Percentiles rank a stretch among this genome's conserved stretches.
phyloP scores from a whole-genome alignment of 2,888 invertebrate species.

The Bombylius discolor region DNA sequence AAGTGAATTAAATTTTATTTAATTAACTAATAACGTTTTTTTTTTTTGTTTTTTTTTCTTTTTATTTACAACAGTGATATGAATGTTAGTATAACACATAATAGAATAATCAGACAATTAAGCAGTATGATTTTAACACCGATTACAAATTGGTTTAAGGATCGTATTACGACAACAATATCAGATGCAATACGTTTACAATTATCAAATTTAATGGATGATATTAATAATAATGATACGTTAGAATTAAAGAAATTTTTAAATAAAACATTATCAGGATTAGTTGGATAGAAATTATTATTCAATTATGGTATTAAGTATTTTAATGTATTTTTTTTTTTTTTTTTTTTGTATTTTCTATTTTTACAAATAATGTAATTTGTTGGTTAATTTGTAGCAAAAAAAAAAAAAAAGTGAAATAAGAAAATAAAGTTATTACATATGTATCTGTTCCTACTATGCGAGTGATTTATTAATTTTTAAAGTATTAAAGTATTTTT shows the following conservation, averaged over 20 bases:
- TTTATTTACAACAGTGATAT: conserved; percentile 24
- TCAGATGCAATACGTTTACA: conserved; percentile 31
- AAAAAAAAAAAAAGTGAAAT: too few relatives aligned
- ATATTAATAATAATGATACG: conserved; percentile 32
- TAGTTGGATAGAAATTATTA: not conserved
- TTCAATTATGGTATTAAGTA: too few relatives aligned
- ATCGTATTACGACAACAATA: conserved; percentile 32
- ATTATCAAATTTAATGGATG: conserved; percentile 29
- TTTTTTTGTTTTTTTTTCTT: not conserved
- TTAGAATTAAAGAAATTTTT: conserved; percentile 21
- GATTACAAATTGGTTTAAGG: conserved; percentile 32
- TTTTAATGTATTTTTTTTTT: too few relatives aligned
- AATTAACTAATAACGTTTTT: too few relatives aligned
- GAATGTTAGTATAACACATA: conserved; percentile 29
- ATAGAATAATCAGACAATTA: conserved; percentile 26
- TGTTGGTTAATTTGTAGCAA: too few relatives aligned
- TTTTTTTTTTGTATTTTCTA: too few relatives aligned
- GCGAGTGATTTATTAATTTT: too few relatives aligned
- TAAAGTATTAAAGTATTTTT: too few relatives aligned
- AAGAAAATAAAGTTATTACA: too few relatives aligned
- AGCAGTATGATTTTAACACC: conserved; percentile 32
- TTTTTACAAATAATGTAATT: too few relatives aligned
- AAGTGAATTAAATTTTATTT: too few relatives aligned
- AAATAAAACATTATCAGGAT: not conserved
- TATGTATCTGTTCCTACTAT: too few relatives aligned